A percentile compares a stretch with the other conserved stretches of the same genome.
Evolutionary conservation across 1,140 invertebrate species (phyloP).

Genomic region (Chlorops oryzae): DNA sequence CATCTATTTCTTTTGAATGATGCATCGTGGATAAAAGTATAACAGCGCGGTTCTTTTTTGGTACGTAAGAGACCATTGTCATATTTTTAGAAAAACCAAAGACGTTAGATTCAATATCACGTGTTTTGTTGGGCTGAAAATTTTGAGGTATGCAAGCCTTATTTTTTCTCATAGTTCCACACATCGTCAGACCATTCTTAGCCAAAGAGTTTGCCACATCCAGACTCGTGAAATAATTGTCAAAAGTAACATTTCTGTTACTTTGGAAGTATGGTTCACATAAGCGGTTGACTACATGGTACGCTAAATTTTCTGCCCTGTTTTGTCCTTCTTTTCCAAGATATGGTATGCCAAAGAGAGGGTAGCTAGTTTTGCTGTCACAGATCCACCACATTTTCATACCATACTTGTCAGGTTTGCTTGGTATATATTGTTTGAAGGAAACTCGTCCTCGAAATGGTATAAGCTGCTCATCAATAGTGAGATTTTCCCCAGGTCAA

Average conservation of each 20-base stretch:
- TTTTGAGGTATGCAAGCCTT: no score
- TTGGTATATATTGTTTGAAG: conserved; percentile 47
- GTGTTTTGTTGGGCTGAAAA: no score
- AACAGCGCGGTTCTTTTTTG: conserved; percentile 23
- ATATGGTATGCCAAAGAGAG: conserved; percentile 31
- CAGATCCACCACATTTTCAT: conserved; percentile 42
- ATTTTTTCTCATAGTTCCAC: conserved; percentile 21
- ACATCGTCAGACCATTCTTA: conserved; percentile 20
- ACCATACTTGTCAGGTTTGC: conserved; percentile 41
- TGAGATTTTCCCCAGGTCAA: conserved; percentile 27
- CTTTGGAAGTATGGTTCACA: conserved; percentile 21
- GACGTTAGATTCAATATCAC: no score
- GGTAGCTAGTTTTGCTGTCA: conserved; percentile 38
- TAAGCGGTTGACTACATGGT: conserved; percentile 25
- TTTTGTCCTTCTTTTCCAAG: conserved; percentile 18
- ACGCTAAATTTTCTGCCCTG: conserved; percentile 13
- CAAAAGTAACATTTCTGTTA: conserved; percentile 28
- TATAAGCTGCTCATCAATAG: conserved; percentile 45
- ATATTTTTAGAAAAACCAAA: conserved; percentile 30
- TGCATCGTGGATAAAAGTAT: conserved; percentile 28
- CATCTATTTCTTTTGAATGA: no score
- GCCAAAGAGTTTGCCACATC: conserved; percentile 21
- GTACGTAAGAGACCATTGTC: conserved; percentile 25
- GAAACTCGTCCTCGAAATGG: conserved; percentile 43
- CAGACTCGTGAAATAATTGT: conserved; percentile 34